phyloP scores from a whole-genome alignment of 2,797 vertebrate species.

The Sphenopsis melanotis region DNA sequence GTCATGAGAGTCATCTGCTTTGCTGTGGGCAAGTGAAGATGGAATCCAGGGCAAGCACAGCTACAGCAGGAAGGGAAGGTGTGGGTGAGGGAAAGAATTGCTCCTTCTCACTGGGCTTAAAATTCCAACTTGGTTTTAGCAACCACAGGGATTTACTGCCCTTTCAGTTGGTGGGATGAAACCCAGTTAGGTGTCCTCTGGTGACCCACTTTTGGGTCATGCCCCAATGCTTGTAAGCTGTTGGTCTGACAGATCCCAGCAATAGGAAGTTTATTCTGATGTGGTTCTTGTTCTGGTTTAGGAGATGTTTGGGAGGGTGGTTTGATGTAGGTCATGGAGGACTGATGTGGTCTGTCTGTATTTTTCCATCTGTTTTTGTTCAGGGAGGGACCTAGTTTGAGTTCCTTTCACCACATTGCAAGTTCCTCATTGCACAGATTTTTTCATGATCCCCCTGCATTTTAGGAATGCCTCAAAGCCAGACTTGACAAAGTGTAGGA shows the following conservation, averaged over 20 bases:
- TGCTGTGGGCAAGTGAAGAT: not conserved
- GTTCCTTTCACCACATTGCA: slow-evolving; percentile 65
- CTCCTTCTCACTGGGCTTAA: slow-evolving; percentile 33
- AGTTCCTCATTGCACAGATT: slow-evolving; percentile 61
- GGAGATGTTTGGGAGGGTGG: slow-evolving; percentile 73
- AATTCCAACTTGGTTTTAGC: slow-evolving; percentile 51
- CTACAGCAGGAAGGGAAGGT: not conserved
- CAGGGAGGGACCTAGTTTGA: slow-evolving; percentile 72
- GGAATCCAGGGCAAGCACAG: not conserved
- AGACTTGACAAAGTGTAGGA: slow-evolving; percentile 38
- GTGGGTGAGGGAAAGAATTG: not conserved
- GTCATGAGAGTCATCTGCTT: not conserved
- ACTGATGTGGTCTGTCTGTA: slow-evolving; percentile 73
- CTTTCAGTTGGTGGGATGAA: slow-evolving; percentile 45
- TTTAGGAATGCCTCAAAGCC: slow-evolving; percentile 52
- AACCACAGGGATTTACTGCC: slow-evolving; percentile 46
- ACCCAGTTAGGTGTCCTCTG: slow-evolving; percentile 48
- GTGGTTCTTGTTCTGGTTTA: slow-evolving; percentile 69
- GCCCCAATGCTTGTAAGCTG: slow-evolving; percentile 17
- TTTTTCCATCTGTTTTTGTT: slow-evolving; percentile 79
- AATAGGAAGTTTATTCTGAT: slow-evolving; percentile 75
- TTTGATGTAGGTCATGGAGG: slow-evolving; percentile 70
- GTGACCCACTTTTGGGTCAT: slow-evolving; percentile 60
- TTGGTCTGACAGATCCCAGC: slow-evolving; percentile 62
- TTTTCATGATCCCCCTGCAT: slow-evolving; percentile 41